Conservation (phyloP, 2,797 vertebrate genomes). For the Meda fulgida region DNA sequence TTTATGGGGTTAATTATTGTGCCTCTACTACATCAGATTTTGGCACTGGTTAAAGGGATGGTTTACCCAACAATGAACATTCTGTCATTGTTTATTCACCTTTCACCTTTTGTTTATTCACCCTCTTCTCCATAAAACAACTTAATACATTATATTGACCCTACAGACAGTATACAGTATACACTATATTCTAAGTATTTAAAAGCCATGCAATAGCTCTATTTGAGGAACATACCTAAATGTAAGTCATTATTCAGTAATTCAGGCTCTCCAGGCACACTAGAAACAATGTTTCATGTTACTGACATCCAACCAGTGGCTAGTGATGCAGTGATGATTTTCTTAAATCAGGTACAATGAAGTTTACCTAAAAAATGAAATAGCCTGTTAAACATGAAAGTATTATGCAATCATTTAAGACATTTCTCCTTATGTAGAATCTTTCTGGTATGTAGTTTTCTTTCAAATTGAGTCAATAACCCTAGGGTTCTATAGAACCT, state of each 20-base stretch:
- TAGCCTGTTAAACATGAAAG: not conserved
- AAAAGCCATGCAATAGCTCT: not conserved
- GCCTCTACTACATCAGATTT: conserved; percentile 9
- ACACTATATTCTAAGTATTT: not conserved
- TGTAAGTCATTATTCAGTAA: not conserved
- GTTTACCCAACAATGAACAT: not conserved
- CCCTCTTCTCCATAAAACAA: not conserved
- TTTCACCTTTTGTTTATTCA: no score
- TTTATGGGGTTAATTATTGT: not conserved
- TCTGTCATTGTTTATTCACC: not conserved
- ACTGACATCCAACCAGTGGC: not conserved
- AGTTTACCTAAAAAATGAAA: not conserved
- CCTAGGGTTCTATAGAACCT: not conserved
- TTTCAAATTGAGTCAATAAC: not conserved
- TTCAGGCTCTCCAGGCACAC: not conserved
- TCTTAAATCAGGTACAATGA: not conserved
- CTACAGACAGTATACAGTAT: not conserved
- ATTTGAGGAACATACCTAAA: no score
- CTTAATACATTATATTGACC: not conserved
- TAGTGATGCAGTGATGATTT: not conserved
- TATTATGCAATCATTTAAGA: not conserved
- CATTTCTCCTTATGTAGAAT: not conserved
- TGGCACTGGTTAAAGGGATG: conserved; percentile 13
- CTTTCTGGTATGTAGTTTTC: not conserved
- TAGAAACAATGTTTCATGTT: not conserved